Evolutionary conservation across 2,113 vertebrate species (phyloP), one percentile per base, ranked within the genome.

Genomic region (Cynocephalus volans): DNA sequence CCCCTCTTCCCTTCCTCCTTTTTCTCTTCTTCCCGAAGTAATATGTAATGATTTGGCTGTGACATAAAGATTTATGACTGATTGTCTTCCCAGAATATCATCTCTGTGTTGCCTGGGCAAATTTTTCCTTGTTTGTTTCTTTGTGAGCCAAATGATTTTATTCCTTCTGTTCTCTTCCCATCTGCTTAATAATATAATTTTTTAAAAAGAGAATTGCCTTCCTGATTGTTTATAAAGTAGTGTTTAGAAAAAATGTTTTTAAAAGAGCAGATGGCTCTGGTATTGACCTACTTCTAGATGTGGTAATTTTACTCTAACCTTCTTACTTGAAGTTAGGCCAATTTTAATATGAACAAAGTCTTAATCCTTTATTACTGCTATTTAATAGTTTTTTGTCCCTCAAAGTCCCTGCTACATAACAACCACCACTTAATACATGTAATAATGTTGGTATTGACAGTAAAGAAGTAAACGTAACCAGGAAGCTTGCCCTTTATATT

Each of bases 111-210:
- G 90, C 92, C 92, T 67, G n/a, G 70, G 77, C 33, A 96, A 8
- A 75, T 56, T 93, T 96, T 97, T 96, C 96, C 89, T 97, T 92
- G 58, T 97, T 97, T 96, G 62, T 95, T 94, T 95, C 82, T 94
- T 79, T 97, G 73, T 93, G 58, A 80, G 67, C 65, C 90, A 94
- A 88, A 79, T 92, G 84, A 67, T 95, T 98, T 89, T 82, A 91
- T 97, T 95, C 62, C 50, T 96, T 95, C 41, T 96, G 31, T 93
- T 87, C 36, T 87, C 33, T 64, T 97, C 62, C 67, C 69, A 58
- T 95, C 89, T 96, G 89, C 86, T 95, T 96, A 95, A 81, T 95
- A 96, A 90, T 95, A 94, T 89, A 88, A 64, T 91, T 97, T 92
- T 77, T 54, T 19, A 23, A 17, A 86, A 86, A 88, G 70, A 82